Conservation (phyloP, 2,113 vertebrate genomes). For the Callospermophilus lateralis region DNA sequence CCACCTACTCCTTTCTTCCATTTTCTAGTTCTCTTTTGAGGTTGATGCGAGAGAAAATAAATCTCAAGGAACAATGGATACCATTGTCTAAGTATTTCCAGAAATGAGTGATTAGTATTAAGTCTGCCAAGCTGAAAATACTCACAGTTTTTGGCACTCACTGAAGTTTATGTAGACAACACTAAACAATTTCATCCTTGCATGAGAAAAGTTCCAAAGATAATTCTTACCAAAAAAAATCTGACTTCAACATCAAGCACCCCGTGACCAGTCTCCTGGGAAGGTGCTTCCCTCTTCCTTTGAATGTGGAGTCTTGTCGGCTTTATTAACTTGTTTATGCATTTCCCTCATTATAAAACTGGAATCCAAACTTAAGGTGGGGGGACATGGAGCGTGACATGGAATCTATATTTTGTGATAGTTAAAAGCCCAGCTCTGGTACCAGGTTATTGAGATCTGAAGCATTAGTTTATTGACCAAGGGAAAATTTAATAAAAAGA, state of each 20-base stretch:
- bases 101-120: constrained; percentile 54
- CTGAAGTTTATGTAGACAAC: constrained; percentile 35
- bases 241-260: not conserved
- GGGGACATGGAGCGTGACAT: not conserved
- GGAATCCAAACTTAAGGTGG: not conserved
- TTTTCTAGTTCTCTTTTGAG: constrained; percentile 49
- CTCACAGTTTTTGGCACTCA: constrained; percentile 60
- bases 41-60: constrained; percentile 50
- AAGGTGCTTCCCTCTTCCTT: not conserved
- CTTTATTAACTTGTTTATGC: not conserved
- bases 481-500: not conserved
- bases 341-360: not conserved
- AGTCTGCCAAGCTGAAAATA: constrained; percentile 69
- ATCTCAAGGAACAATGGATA: constrained; percentile 55
- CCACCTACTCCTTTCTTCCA: constrained; percentile 12
- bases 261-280: not conserved
- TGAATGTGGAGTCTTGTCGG: not conserved
- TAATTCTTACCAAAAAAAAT: constrained; percentile 45
- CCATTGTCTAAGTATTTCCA: constrained; percentile 70
- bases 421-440: not conserved
- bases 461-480: not conserved
- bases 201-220: constrained; percentile 39
- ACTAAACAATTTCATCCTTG: constrained; percentile 60
- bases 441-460: not conserved
- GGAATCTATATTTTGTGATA: not conserved